A percentile compares a stretch with the other conserved stretches of the same genome.
Evolutionary conservation across 2,113 vertebrate species (phyloP).

Genomic region (Hyaena hyaena): DNA sequence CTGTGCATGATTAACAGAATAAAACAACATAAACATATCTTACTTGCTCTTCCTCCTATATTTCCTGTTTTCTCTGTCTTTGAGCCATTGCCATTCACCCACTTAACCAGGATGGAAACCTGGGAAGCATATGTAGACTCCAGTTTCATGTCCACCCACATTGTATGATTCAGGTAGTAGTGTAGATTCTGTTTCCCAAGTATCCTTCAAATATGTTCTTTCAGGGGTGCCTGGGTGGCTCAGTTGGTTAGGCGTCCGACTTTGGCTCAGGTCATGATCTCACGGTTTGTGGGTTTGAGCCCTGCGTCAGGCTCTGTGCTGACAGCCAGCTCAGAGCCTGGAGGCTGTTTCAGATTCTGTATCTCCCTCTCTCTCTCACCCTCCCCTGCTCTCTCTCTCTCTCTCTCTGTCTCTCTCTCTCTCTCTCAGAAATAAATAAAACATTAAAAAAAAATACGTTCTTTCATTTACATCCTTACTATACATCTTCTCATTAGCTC

Average conservation of each 20-base stretch:
- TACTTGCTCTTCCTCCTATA: neutral
- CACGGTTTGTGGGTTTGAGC: too few relatives aligned
- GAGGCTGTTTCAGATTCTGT: too few relatives aligned
- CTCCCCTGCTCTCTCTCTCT: too few relatives aligned
- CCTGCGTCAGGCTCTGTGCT: too few relatives aligned
- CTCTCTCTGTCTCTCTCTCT: too few relatives aligned
- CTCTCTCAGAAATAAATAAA: too few relatives aligned
- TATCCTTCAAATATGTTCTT: neutral
- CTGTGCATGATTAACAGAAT: neutral
- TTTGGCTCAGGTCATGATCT: too few relatives aligned
- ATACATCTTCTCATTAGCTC: neutral
- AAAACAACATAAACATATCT: neutral
- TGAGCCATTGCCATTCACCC: neutral
- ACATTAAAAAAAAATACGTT: neutral
- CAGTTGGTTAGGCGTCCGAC: too few relatives aligned
- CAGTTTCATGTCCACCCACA: neutral
- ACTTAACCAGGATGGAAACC: neutral
- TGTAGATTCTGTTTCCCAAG: neutral
- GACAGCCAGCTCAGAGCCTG: too few relatives aligned
- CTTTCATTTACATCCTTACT: neutral
- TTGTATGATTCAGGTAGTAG: neutral
- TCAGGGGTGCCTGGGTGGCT: neutral
- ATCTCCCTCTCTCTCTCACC: too few relatives aligned
- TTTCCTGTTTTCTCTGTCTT: neutral
- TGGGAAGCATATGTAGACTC: neutral